Evolutionary conservation across 2,797 vertebrate species (phyloP), one percentile per base, ranked within the genome.

Genomic region (Sebastes matsubarae): DNA sequence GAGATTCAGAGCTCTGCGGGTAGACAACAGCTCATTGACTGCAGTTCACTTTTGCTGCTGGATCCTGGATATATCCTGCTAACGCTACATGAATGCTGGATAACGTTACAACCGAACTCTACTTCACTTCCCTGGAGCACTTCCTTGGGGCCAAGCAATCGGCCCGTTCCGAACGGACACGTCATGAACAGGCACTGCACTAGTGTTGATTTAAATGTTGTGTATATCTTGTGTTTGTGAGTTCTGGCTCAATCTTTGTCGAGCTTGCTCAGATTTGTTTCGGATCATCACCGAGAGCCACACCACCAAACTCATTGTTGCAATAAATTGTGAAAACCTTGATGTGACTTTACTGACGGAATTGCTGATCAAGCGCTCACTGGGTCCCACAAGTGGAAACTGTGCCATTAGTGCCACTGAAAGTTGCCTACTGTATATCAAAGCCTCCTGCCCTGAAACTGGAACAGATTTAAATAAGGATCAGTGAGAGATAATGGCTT

Each of bases 401-500:
- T 55, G 46, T 68, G 72, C n/a, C 38, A 52, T 36, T 38, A 24
- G 29, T 46, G 30, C 55, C 29, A 14, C 32, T 59, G 59, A 80
- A 79, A 73, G 72, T 64, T 68, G 81, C 68, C 69, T 22, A 46
- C 42, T 46, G 50, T 71, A 55, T 57, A 64, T 81, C 66, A 63
- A 38, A 8, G 34, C 24, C 66, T 55, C 72, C 75, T 66, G 70
- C 60, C 66, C 80, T 64, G 67, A 80, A 65, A 87, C 66, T 30
- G 20, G n/a, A 86, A 88, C 59, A 58, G 42, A 85, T 82, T 79
- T 82, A 27, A 84, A 84, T 71, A 63, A 79, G 22, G 60, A 85
- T 77, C 68, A 57, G 63, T 67, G 25, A 72, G 72, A 58, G 79
- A 83, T 82, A 86, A 88, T 82, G 69, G 81, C 75, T 84, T 86